phyloP scores from a whole-genome alignment of 2,888 invertebrate genomes.

The Cataglyphis cursor region DNA sequence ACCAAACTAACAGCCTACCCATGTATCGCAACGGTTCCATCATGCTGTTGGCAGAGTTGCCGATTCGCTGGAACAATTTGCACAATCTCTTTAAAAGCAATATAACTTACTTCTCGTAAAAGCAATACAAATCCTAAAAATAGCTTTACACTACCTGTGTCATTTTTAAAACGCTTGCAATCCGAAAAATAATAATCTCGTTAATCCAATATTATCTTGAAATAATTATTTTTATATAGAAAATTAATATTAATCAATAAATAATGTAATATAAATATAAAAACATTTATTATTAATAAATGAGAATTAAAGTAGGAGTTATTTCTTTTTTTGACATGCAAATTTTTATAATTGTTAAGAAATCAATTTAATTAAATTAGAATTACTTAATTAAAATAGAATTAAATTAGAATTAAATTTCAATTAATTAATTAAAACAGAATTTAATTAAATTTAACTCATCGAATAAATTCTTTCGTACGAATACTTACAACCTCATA shows the following conservation, averaged over 20 bases:
- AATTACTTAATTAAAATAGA: no score
- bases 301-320: neutral
- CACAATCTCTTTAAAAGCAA: neutral
- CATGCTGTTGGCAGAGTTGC: conserved; percentile 76
- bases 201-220: neutral
- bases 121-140: neutral
- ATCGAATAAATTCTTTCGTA: neutral
- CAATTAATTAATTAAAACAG: no score
- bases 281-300: neutral
- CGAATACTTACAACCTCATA: conserved; percentile 85
- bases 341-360: conserved; percentile 11
- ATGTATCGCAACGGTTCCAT: conserved; percentile 83
- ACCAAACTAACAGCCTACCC: conserved; percentile 84
- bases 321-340: neutral
- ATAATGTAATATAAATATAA: neutral
- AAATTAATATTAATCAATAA: conserved; percentile 5
- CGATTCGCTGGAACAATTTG: conserved; percentile 73
- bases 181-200: neutral
- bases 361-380: neutral
- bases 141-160: neutral
- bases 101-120: neutral
- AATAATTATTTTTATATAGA: neutral
- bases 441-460: neutral
- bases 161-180: neutral
- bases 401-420: no score